Conservation (phyloP, 2,888 invertebrate species). For the Mesorhabditis spiculigera region DNA sequence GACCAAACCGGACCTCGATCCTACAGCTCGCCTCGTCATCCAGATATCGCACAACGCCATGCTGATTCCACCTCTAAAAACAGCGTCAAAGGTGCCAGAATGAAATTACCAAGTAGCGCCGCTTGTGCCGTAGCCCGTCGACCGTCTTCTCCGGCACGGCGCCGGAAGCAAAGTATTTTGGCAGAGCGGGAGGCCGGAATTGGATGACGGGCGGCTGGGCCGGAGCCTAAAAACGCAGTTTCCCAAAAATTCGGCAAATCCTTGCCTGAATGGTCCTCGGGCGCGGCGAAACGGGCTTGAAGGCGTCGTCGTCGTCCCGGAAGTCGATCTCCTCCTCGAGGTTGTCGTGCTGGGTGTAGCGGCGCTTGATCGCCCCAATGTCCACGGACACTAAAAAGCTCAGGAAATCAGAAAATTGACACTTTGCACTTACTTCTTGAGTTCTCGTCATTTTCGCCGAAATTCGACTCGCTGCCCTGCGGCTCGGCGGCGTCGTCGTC, state of each 20-base stretch:
- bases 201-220: neutral
- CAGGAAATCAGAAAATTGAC: neutral
- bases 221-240: too few relatives aligned
- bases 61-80: constrained; percentile 79
- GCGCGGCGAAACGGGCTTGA: constrained; percentile 6
- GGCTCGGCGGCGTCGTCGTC: too few relatives aligned
- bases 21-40: constrained; percentile 74
- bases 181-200: constrained; percentile 59
- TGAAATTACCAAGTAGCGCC: constrained; percentile 69
- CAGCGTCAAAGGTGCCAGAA: too few relatives aligned
- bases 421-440: neutral
- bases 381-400: constrained; percentile 34
- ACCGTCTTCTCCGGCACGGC: constrained; percentile 80
- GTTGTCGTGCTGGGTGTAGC: constrained; percentile 71
- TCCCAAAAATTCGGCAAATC: too few relatives aligned
- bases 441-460: constrained; percentile 1
- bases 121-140: constrained; percentile 61
- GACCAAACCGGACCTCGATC: constrained; percentile 69
- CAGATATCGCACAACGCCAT: constrained; percentile 83
- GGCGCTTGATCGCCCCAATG: constrained; percentile 33
- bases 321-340: constrained; percentile 86
- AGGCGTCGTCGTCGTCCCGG: constrained; percentile 12
- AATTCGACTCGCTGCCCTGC: neutral
- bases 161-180: constrained; percentile 84
- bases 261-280: neutral